Evolutionary conservation across 2,797 vertebrate genomes (phyloP).

Genomic region (Chloroceryle inda): DNA sequence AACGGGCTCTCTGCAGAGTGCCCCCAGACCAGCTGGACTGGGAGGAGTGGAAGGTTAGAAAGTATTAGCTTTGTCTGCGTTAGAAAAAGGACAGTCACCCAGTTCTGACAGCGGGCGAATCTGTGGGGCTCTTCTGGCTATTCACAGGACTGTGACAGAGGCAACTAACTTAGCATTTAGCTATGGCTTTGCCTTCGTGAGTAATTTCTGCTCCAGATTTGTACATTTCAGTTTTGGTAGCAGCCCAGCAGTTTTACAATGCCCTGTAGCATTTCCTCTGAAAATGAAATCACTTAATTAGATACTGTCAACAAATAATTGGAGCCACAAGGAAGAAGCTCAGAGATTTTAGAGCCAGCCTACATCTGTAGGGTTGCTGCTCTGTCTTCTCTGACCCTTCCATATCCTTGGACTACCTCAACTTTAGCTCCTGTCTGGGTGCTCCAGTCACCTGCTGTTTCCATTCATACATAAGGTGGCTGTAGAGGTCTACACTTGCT

Average conservation of each 20-base stretch:
- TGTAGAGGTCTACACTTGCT: neutral
- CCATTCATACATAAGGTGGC: neutral
- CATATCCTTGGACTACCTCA: neutral
- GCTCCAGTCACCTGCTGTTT: rapidly evolving
- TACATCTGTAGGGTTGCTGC: neutral
- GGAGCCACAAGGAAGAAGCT: neutral
- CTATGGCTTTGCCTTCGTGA: neutral
- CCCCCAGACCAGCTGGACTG: neutral
- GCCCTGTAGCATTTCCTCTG: neutral
- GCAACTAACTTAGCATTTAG: neutral
- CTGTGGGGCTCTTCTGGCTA: neutral
- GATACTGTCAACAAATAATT: neutral
- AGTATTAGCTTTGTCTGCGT: neutral
- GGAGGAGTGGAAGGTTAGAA: neutral
- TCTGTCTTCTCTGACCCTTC: neutral
- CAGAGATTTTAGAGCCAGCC: neutral
- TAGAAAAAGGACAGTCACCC: neutral
- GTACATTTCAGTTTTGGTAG: neutral
- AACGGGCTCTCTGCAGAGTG: neutral
- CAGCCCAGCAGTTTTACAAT: neutral
- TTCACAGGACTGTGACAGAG: neutral
- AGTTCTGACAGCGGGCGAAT: neutral
- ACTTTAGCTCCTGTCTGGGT: rapidly evolving
- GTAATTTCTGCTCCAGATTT: neutral
- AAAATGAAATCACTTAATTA: neutral